phyloP scores from a whole-genome alignment of 2,113 vertebrate genomes.

The Cricetomys ansorgei region DNA sequence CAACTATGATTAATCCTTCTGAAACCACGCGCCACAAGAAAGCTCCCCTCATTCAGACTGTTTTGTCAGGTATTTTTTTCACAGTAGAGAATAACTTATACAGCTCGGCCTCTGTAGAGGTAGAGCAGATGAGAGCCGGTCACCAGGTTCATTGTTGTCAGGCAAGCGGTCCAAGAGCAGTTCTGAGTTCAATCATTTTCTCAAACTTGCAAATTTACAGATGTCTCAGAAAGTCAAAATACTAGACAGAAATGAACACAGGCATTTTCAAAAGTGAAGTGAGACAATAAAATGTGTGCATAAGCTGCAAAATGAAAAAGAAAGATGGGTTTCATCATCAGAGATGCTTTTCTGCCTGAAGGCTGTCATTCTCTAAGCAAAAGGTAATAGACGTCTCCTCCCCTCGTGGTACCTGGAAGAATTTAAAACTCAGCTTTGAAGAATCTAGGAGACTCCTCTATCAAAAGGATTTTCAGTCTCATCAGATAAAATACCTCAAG shows the following conservation, averaged over 20 bases:
- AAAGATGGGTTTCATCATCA: neutral
- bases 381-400: neutral
- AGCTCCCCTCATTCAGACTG: neutral
- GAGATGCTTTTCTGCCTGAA: neutral
- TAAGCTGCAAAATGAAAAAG: neutral
- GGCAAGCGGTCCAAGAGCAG: neutral
- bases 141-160: neutral
- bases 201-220: conserved; percentile 23
- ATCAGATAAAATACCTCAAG: conserved; percentile 1
- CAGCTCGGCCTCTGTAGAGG: neutral
- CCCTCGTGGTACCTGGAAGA: neutral
- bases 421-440: neutral
- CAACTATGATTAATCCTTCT: neutral
- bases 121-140: neutral
- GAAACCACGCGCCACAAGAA: neutral
- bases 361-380: neutral
- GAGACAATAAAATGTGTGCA: neutral
- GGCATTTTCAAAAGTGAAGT: neutral
- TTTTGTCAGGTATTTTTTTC: no score
- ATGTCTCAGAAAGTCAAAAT: conserved; percentile 29
- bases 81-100: neutral
- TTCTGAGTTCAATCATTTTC: neutral
- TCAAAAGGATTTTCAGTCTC: neutral
- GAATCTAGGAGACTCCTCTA: neutral
- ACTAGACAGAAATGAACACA: neutral